A percentile compares a stretch with the other conserved stretches of the same genome.
phyloP scores from a whole-genome alignment of 2,797 vertebrate species.

The Smutsia temminckii region DNA sequence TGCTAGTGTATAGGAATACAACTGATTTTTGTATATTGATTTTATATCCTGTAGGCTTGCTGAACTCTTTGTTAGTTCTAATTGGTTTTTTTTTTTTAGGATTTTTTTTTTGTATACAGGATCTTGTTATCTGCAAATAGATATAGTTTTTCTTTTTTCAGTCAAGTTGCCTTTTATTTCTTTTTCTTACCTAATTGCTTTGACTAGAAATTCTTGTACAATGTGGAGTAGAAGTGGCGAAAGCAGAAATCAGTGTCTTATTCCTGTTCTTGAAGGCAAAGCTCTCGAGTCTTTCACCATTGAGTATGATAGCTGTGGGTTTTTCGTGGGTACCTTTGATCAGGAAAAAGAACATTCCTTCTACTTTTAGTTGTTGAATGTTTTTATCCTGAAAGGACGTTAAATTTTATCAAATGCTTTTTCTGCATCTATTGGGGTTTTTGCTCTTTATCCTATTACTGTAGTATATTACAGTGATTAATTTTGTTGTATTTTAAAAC shows the following conservation, averaged over 20 bases:
- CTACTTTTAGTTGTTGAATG: neutral
- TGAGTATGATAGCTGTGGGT: neutral
- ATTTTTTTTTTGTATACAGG: neutral
- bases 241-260: neutral
- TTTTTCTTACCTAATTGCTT: neutral
- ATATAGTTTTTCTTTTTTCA: neutral
- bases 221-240: neutral
- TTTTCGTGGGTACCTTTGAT: neutral
- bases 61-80: neutral
- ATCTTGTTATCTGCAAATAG: neutral
- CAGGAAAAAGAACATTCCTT: neutral
- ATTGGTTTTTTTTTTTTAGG: neutral
- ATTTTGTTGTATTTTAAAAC: neutral
- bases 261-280: neutral
- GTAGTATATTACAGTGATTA: neutral
- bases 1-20: neutral
- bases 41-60: neutral
- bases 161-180: neutral
- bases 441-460: neutral
- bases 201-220: neutral
- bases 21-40: neutral
- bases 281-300: neutral
- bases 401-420: neutral
- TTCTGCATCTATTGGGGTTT: neutral
- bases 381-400: neutral